phyloP scores from a whole-genome alignment of 2,797 vertebrate genomes.

The Chromis chromis region DNA sequence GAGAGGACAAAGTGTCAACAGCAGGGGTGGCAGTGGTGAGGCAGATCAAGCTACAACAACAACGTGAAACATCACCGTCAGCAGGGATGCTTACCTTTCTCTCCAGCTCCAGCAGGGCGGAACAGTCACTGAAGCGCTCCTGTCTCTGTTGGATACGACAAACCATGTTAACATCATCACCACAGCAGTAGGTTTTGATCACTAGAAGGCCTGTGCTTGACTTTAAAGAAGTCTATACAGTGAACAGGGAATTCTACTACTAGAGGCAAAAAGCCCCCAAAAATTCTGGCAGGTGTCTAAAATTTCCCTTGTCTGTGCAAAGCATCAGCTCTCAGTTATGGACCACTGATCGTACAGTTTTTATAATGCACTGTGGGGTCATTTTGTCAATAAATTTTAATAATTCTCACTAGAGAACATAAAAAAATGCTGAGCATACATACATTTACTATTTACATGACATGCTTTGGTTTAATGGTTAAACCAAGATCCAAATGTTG shows the following conservation, averaged over 20 bases:
- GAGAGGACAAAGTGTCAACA: conserved; percentile 53
- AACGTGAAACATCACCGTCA: neutral
- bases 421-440: neutral
- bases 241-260: neutral
- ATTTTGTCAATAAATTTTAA: neutral
- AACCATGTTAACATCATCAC: neutral
- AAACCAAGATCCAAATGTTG: neutral
- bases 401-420: neutral
- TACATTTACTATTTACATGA: neutral
- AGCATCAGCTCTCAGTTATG: neutral
- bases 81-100: conserved; percentile 83
- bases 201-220: neutral
- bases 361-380: neutral
- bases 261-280: neutral
- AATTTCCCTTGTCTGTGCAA: neutral
- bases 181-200: neutral
- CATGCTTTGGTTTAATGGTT: neutral
- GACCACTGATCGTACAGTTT: neutral
- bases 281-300: neutral
- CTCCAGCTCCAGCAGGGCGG: conserved; percentile 87
- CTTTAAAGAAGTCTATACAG: neutral
- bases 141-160: conserved; percentile 82
- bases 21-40: conserved; percentile 66
- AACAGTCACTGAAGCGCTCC: conserved; percentile 88
- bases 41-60: conserved; percentile 56